Evolutionary conservation across 2,888 invertebrate genomes (phyloP), one percentile per base, ranked within the genome.

Genomic region (Drosophila diplacantha): DNA sequence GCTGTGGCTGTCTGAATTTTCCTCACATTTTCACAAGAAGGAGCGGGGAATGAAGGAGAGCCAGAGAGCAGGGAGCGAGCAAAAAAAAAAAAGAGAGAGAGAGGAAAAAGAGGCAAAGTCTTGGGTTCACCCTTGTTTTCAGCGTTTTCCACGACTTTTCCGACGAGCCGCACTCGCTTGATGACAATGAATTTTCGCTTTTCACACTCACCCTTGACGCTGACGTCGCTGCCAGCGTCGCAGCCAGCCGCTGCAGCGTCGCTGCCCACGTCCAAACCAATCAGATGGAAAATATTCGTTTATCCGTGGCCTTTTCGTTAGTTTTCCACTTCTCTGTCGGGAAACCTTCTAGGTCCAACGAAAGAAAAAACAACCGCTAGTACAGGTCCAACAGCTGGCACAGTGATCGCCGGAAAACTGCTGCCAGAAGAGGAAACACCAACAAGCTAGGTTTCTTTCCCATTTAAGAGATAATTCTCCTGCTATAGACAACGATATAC

Each of bases 241-340:
- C 67, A n/a, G 62, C 38, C 52, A 18, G 9, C 7, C 39, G 43
- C 35, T 51, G 41, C 52, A 39, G n/a, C 52, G 31, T 16, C 32
- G 39, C 39, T 39, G 46, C 32, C 60, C 41, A 20, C 43, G 50
- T 46, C 38, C 52, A 68, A 79, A 46, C 72, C 72, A 71, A 71
- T 76, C 74, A 79, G 49, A 76, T 76, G 79, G 80, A 76, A 76
- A 76, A 79, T 76, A 68, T 76, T 72, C 70, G 72, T 67, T 78
- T 75, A 75, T 75, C 79, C 74, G 72, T 67, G 12, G 47, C 22
- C 57, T 47, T 69, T 73, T 69, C 50, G 29, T 44, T 53, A 62
- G 51, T 51, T 60, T 64, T 29, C 61, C 12, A 20, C n/a, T 29
- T 20, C 29, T 31, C 46, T 39, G 37, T 46, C 37, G 57, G 56